These are phyloP conservation scores for Limonius californicus DNA, from an alignment of 1,140 invertebrate genomes.

Conservation along the genomic window DNA sequence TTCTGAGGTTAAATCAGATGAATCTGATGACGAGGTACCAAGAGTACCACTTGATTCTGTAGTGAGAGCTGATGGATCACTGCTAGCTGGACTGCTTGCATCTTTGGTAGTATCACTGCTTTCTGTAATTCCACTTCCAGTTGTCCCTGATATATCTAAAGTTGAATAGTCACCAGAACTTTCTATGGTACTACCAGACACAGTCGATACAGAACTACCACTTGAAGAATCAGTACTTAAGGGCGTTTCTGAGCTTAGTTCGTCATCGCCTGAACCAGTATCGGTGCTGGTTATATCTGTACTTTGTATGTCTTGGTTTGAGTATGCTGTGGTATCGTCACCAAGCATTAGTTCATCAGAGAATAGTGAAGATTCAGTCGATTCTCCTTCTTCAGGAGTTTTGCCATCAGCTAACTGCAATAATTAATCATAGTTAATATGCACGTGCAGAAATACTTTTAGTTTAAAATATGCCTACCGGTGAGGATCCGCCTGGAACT, in stretches of 20 bases:
- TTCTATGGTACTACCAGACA: constrained; percentile 28
- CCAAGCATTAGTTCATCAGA: not conserved
- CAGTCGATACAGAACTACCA: too few relatives aligned
- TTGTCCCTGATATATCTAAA: too few relatives aligned
- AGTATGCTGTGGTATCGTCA: not conserved
- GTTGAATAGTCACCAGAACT: constrained; percentile 29
- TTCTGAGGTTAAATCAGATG: too few relatives aligned
- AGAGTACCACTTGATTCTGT: too few relatives aligned
- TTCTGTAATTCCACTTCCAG: constrained; percentile 15
- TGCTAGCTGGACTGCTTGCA: not conserved
- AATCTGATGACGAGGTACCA: too few relatives aligned
- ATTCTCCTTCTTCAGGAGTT: not conserved
- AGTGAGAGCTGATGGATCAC: too few relatives aligned
- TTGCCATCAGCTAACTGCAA: not conserved
- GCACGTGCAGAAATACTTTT: too few relatives aligned
- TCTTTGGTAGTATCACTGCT: constrained; percentile 29
- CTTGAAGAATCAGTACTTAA: not conserved
- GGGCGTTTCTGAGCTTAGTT: not conserved
- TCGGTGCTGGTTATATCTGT: too few relatives aligned
- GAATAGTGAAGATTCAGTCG: not conserved
- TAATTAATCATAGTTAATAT: too few relatives aligned
- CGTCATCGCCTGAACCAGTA: constrained; percentile 24
- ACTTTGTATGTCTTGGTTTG: too few relatives aligned
- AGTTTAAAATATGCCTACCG: too few relatives aligned
- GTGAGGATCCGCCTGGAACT: too few relatives aligned